Evolutionary conservation across 2,113 vertebrate genomes (phyloP), one percentile per base, ranked within the genome.

Genomic region (Sula dactylatra): DNA sequence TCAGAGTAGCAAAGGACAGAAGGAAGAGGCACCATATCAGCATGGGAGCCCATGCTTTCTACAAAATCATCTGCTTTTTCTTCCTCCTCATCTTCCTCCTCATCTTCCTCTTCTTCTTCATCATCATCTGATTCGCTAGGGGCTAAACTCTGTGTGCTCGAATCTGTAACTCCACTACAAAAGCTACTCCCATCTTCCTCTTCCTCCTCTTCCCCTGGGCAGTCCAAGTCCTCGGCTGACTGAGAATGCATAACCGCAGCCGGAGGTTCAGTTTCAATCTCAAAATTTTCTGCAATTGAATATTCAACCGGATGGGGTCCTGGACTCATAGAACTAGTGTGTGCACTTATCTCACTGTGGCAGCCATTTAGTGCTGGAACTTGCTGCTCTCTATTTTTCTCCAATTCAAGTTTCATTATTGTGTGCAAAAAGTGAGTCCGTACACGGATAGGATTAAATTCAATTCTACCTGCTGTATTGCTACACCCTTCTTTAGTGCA

Each of bases 361-460:
- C 98, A 99, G 95, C 99, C 99, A 11, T 99, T 99, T 80, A 98
- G 96, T 3, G 98, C 93, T 13, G 99, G 95, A 25, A 98, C 97
- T 96, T 99, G 99, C 97, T 99, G 99, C 98, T 99, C 99, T 16
- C 99, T 98, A 66, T 98, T 99, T 97, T 99, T 99, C 98, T 99
- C 99, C 97, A 99, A 98, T 96, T 99, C 99, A 45, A 99, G 99
- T 98, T 99, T 99, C 99, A 99, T 99, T 95, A 99, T 99, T 47
- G 99, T 99, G 98, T 99, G 99, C 98, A 99, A 98, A 98, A 99
- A 99, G 97, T 99, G 99, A 97, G 99, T 99, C 97, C 99, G 99
- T 88, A 99, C 99, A n/a, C 99, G 99, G 96, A 99, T 99, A 67
- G 99, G 99, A 96, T 99, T 99, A 96, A 99, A 99, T 97, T 99